These are phyloP conservation scores for Nineta flava DNA, from an alignment of 2,888 invertebrate species.

Conservation along the genomic window DNA sequence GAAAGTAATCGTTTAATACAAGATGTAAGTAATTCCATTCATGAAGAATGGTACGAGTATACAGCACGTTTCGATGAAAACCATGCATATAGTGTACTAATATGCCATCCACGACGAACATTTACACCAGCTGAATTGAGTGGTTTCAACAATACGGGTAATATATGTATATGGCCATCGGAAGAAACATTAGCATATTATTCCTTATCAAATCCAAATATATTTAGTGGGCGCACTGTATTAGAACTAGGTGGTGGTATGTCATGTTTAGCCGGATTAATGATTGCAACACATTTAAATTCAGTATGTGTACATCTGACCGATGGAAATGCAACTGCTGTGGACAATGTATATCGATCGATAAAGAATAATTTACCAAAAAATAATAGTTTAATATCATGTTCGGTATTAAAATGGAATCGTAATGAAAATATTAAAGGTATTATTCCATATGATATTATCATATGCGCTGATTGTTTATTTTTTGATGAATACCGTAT, in stretches of 20 bases:
- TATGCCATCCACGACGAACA: slow-evolving; percentile 37
- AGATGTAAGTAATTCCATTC: slow-evolving; percentile 26
- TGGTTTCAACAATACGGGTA: slow-evolving; percentile 72
- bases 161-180: slow-evolving; percentile 66
- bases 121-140: slow-evolving; percentile 55
- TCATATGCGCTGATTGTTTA: slow-evolving; percentile 64
- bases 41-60: slow-evolving; percentile 47
- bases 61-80: slow-evolving; percentile 30
- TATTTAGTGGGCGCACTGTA: slow-evolving; percentile 49
- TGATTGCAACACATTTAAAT: slow-evolving; percentile 48
- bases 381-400: slow-evolving; percentile 31
- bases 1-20: slow-evolving; percentile 12
- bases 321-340: slow-evolving; percentile 62
- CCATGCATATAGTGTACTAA: slow-evolving; percentile 36
- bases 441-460: slow-evolving; percentile 40
- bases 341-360: slow-evolving; percentile 53
- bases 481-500: slow-evolving; percentile 60
- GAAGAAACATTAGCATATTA: slow-evolving; percentile 60
- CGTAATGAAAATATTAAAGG: slow-evolving; percentile 19
- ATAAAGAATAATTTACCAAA: slow-evolving; percentile 44
- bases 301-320: slow-evolving; percentile 50
- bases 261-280: slow-evolving; percentile 65
- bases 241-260: slow-evolving; percentile 73
- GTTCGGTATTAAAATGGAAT: slow-evolving; percentile 39
- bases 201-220: slow-evolving; percentile 41